Evolutionary conservation across 2,888 invertebrate species (phyloP).

Genomic region (Polymixis lichenea): DNA sequence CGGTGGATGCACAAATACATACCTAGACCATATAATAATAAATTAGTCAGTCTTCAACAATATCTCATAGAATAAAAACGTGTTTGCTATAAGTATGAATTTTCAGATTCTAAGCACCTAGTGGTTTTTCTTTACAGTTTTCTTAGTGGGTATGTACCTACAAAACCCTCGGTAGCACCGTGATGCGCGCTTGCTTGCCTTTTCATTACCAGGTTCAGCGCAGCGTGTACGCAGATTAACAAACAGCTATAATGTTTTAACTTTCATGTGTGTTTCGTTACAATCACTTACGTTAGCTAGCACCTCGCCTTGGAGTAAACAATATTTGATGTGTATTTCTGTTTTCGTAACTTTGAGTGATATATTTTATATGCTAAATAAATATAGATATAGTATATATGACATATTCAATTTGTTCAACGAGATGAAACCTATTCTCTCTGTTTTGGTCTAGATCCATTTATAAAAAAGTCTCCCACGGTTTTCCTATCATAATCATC

Average conservation of each 20-base stretch:
- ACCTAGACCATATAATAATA: not conserved
- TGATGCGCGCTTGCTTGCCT: conserved; percentile 22
- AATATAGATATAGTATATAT: no score
- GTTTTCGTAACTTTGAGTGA: not conserved
- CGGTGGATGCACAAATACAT: conserved; percentile 22
- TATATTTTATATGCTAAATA: no score
- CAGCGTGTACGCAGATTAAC: conserved; percentile 50
- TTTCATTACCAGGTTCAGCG: conserved; percentile 52
- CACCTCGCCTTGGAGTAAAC: not conserved
- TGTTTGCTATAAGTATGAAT: not conserved
- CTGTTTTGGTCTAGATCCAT: not conserved
- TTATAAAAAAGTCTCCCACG: not conserved
- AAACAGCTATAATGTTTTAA: conserved; percentile 19
- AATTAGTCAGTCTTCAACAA: not conserved
- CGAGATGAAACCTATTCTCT: not conserved
- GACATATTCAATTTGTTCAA: not conserved
- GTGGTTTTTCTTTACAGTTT: conserved; percentile 6
- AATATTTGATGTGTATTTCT: not conserved
- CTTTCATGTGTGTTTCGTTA: conserved; percentile 43
- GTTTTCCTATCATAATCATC: not conserved
- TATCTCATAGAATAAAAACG: not conserved
- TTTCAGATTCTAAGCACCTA: not conserved
- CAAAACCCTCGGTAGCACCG: conserved; percentile 19
- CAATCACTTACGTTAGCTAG: conserved; percentile 11
- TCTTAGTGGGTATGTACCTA: conserved; percentile 2